Percentiles rank a stretch among this genome's conserved stretches.
phyloP scores from a whole-genome alignment of 2,797 vertebrate species.

The Microchirus variegatus region DNA sequence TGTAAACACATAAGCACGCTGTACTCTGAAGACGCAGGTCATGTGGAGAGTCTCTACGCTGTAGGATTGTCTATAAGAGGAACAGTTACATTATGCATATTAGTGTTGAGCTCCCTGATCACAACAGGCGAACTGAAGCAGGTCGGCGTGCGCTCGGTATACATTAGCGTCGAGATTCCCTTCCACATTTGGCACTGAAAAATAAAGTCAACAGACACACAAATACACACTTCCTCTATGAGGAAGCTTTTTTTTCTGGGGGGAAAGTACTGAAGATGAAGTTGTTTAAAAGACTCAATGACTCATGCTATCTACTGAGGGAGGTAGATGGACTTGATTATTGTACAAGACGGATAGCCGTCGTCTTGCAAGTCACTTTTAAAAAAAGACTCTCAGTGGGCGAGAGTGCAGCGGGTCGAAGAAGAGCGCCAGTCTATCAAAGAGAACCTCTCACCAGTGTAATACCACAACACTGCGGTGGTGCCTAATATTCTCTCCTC shows the following conservation, averaged over 20 bases:
- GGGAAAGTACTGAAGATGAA: conserved; percentile 10
- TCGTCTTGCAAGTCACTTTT: conserved; percentile 44
- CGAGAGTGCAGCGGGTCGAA: conserved; percentile 4
- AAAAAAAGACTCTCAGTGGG: conserved; percentile 28
- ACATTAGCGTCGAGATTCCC: conserved; percentile 41
- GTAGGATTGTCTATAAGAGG: conserved; percentile 67
- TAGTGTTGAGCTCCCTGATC: conserved; percentile 22
- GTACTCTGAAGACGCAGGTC: conserved; percentile 12
- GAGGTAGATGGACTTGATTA: conserved; percentile 67
- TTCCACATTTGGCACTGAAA: conserved; percentile 65
- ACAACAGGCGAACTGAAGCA: conserved; percentile 27
- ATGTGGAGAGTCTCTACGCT: conserved; percentile 15
- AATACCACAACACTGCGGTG: conserved; percentile 9
- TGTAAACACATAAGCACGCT: conserved; percentile 4
- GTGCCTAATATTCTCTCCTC: conserved; percentile 19
- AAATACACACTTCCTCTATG: conserved; percentile 5
- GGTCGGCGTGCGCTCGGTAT: conserved; percentile 34
- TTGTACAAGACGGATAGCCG: conserved; percentile 49
- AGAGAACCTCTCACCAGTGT: conserved; percentile 31
- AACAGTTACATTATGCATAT: conserved; percentile 38
- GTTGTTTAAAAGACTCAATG: conserved; percentile 30
- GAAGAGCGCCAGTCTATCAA: conserved; percentile 23
- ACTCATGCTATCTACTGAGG: conserved; percentile 43
- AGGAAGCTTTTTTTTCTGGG: conserved; percentile 14
- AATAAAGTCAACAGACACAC: conserved; percentile 26